phyloP scores from a whole-genome alignment of 1,140 invertebrate species.

The Gyrodactylus salaris region DNA sequence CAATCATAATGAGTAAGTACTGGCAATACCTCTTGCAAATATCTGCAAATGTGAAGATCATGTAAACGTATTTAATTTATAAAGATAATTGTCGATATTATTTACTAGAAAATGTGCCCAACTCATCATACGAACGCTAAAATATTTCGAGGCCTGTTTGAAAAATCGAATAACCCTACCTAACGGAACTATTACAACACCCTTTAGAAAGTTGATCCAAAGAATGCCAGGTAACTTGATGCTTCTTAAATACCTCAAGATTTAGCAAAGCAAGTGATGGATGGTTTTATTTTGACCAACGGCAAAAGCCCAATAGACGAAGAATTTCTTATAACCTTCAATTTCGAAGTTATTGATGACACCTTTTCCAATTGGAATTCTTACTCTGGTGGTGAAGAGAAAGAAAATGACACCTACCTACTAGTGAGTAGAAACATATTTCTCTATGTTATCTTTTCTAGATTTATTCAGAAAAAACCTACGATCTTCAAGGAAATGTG shows the following conservation, averaged over 20 bases:
- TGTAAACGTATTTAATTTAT: no score
- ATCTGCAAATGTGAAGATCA: no score
- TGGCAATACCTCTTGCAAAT: no score
- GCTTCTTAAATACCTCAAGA: slow-evolving; percentile 13
- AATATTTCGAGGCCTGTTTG: slow-evolving; percentile 14
- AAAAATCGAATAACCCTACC: slow-evolving; percentile 16
- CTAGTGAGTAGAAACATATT: neutral
- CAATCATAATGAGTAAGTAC: neutral
- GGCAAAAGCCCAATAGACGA: slow-evolving; percentile 15
- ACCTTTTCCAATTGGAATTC: slow-evolving; percentile 15
- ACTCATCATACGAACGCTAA: neutral
- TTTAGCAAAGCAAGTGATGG: slow-evolving; percentile 22
- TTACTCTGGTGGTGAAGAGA: neutral
- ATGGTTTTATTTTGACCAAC: slow-evolving; percentile 19
- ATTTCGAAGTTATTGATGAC: slow-evolving; percentile 26
- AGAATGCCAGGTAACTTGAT: slow-evolving; percentile 21
- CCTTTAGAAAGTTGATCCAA: slow-evolving; percentile 23
- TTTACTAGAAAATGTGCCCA: neutral
- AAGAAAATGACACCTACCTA: neutral
- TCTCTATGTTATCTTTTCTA: no score
- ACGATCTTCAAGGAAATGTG: neutral
- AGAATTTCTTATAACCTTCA: slow-evolving; percentile 18
- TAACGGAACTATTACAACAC: slow-evolving; percentile 17
- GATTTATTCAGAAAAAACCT: neutral
- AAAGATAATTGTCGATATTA: no score